phyloP scores from a whole-genome alignment of 2,113 vertebrate genomes.

The Xenus cinereus region DNA sequence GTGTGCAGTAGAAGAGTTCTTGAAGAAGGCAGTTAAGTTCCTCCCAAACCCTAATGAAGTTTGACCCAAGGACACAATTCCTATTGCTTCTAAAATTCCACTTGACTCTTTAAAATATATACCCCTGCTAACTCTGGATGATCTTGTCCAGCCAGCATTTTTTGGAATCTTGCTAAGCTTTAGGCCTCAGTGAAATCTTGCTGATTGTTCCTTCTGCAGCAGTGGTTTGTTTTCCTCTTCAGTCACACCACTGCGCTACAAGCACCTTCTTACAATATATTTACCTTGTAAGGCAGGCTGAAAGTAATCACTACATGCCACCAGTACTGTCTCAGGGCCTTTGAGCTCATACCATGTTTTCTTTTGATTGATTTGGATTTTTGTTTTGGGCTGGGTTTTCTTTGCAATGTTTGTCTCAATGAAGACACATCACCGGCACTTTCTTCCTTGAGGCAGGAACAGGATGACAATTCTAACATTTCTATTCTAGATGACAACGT shows the following conservation, averaged over 20 bases:
- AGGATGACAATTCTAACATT: neutral
- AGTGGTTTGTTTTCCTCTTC: neutral
- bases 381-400: neutral
- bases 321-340: neutral
- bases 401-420: neutral
- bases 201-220: neutral
- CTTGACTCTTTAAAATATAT: neutral
- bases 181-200: neutral
- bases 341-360: neutral
- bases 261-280: neutral
- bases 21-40: neutral
- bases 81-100: neutral
- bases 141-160: neutral
- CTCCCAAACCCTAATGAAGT: neutral
- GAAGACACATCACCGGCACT: neutral
- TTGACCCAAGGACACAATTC: neutral
- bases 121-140: neutral
- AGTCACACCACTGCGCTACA: neutral
- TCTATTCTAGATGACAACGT: constrained; percentile 29
- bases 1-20: neutral
- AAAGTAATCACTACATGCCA: neutral
- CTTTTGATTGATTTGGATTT: neutral
- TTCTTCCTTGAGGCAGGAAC: neutral
- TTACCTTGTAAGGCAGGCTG: neutral
- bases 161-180: neutral